A percentile compares a stretch with the other conserved stretches of the same genome.
These are phyloP conservation scores for Troglohyphantes excavatus DNA, from an alignment of 2,888 invertebrate species.

Conservation along the genomic window DNA sequence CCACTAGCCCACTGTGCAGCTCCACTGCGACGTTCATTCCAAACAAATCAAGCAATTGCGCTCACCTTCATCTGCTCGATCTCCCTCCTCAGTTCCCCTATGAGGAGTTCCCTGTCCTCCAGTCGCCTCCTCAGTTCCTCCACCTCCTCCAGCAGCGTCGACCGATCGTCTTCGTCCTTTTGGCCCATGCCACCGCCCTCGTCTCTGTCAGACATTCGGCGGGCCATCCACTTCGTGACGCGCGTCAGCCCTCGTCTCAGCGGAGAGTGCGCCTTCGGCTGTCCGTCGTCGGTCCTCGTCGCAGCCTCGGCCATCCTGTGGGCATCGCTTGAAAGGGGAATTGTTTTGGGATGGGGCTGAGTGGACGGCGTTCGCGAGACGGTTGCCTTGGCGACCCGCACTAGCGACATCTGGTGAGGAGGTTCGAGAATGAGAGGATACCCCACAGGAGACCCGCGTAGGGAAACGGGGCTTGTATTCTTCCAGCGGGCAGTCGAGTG, in stretches of 20 bases:
- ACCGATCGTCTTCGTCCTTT: neutral
- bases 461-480: too few relatives aligned
- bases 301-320: slow-evolving; percentile 66
- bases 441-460: too few relatives aligned
- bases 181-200: slow-evolving; percentile 38
- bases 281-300: too few relatives aligned
- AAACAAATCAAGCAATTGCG: too few relatives aligned
- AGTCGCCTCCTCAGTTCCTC: slow-evolving; percentile 23
- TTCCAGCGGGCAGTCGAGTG: too few relatives aligned
- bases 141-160: slow-evolving; percentile 20
- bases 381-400: slow-evolving; percentile 15
- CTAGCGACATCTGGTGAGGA: slow-evolving; percentile 22
- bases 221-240: slow-evolving; percentile 59
- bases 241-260: slow-evolving; percentile 51
- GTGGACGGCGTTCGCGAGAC: slow-evolving; percentile 1
- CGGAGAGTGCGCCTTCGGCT: slow-evolving; percentile 25
- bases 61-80: slow-evolving; percentile 58
- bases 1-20: too few relatives aligned
- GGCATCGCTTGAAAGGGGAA: neutral
- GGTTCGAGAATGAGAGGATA: too few relatives aligned
- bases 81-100: slow-evolving; percentile 40
- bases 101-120: slow-evolving; percentile 48
- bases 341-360: slow-evolving; percentile 7
- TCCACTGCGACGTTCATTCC: too few relatives aligned
- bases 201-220: slow-evolving; percentile 1